Percentiles rank a stretch among this genome's conserved stretches.
Evolutionary conservation across 2,797 vertebrate genomes (phyloP).

Genomic region (Tympanoctomys barrerae): DNA sequence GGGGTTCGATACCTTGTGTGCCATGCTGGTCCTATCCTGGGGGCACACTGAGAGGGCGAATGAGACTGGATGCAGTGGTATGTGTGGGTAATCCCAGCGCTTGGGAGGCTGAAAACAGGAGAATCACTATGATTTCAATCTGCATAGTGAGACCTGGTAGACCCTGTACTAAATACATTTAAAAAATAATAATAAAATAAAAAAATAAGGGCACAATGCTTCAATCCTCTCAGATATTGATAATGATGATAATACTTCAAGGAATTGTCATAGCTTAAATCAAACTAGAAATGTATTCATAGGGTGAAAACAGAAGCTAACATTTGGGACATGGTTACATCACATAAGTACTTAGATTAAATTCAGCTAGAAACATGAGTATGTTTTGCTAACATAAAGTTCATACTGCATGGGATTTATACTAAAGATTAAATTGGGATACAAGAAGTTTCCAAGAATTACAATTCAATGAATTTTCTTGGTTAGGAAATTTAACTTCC

Average conservation of each 20-base stretch:
- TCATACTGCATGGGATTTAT: neutral
- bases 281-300: constrained; percentile 11
- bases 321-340: neutral
- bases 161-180: no score
- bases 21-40: no score
- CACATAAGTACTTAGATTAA: neutral
- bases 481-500: constrained; percentile 11
- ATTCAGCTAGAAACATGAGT: neutral
- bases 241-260: constrained; percentile 12
- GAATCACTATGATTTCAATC: no score
- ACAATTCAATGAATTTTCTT: constrained; percentile 28
- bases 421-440: neutral
- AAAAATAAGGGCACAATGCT: neutral
- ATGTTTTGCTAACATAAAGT: neutral
- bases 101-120: no score
- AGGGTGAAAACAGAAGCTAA: constrained; percentile 40
- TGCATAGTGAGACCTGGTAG: no score
- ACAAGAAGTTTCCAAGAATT: constrained; percentile 19
- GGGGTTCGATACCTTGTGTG: no score
- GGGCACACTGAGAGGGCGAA: no score
- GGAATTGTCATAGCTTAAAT: neutral
- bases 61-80: no score
- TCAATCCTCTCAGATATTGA: neutral
- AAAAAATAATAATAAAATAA: no score
- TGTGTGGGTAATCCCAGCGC: no score